Percentiles rank a stretch among this genome's conserved stretches.
Evolutionary conservation across 53 echinoderm and acorn worm genomes (phyloP).

Genomic region (Temnopleurus reevesii): DNA sequence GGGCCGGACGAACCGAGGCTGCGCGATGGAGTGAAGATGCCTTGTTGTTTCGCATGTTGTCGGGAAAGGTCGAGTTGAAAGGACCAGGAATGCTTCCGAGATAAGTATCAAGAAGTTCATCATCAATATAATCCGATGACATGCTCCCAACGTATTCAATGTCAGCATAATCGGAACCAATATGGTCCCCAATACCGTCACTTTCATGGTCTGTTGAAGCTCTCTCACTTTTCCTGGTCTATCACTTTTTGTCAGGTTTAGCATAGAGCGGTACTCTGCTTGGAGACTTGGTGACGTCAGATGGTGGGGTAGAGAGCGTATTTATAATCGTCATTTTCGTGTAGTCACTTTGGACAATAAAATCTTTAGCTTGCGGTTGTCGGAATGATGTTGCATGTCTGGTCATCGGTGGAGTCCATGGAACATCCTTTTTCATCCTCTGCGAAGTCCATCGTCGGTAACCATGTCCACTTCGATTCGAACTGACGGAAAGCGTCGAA

Average conservation of each 20-base stretch:
- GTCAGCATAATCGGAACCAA: slow-evolving; percentile 28
- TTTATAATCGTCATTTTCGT: slow-evolving; percentile 33
- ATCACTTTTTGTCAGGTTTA: slow-evolving; percentile 14
- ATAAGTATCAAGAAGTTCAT: slow-evolving; percentile 1
- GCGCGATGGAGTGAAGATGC: not conserved
- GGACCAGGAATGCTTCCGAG: not conserved
- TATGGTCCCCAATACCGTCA: not conserved
- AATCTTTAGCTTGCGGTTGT: not conserved
- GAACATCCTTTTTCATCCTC: slow-evolving; percentile 15
- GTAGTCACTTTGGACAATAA: not conserved
- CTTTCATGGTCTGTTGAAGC: not conserved
- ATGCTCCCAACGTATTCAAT: not conserved
- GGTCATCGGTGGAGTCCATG: slow-evolving; percentile 22
- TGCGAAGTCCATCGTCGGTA: slow-evolving; percentile 23
- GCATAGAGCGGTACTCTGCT: not conserved
- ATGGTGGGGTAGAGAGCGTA: not conserved
- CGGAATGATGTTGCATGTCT: slow-evolving; percentile 31
- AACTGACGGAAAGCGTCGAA: slow-evolving; percentile 10
- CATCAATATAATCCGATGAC: not conserved
- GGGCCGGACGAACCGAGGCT: not conserved
- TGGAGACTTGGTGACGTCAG: not conserved
- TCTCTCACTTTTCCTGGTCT: not conserved
- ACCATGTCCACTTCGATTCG: not conserved
- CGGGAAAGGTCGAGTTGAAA: not conserved
- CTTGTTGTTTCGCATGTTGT: not conserved